These are phyloP conservation scores for Drosophila mettleri DNA, from an alignment of 2,888 invertebrate species.

Conservation along the genomic window DNA sequence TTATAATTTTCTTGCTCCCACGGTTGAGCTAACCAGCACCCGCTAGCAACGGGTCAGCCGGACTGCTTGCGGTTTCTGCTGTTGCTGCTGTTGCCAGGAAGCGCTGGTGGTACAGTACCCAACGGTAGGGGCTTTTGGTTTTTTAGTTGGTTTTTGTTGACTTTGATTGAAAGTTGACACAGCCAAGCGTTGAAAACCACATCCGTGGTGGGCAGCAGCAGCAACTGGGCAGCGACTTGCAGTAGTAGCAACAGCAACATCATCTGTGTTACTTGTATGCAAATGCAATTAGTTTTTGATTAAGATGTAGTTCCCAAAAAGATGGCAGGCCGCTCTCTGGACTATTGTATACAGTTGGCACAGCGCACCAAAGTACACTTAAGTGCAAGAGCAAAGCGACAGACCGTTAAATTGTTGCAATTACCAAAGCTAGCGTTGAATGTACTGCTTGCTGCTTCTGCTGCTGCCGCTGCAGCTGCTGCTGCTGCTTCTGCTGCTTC, in stretches of 20 bases:
- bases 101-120: constrained; percentile 67
- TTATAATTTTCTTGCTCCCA: constrained; percentile 63
- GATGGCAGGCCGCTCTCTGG: constrained; percentile 24
- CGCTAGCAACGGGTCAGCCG: constrained; percentile 63
- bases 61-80: constrained; percentile 49
- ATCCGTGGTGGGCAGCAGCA: constrained; percentile 76
- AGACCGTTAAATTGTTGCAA: constrained; percentile 84
- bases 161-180: constrained; percentile 82
- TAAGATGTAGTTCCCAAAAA: constrained; percentile 75
- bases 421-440: constrained; percentile 78
- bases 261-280: constrained; percentile 58
- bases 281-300: constrained; percentile 81
- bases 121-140: constrained; percentile 56
- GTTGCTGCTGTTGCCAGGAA: constrained; percentile 68
- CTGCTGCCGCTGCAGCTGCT: constrained; percentile 63
- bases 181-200: constrained; percentile 83
- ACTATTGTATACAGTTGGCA: constrained; percentile 33
- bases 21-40: constrained; percentile 78
- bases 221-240: constrained; percentile 14
- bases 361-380: constrained; percentile 81
- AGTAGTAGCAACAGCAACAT: constrained; percentile 19
- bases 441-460: constrained; percentile 44
- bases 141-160: constrained; percentile 58
- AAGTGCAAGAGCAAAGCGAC: constrained; percentile 82
- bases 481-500: constrained; percentile 41